phyloP scores from a whole-genome alignment of 2,888 invertebrate species.

The Dione vanillae region DNA sequence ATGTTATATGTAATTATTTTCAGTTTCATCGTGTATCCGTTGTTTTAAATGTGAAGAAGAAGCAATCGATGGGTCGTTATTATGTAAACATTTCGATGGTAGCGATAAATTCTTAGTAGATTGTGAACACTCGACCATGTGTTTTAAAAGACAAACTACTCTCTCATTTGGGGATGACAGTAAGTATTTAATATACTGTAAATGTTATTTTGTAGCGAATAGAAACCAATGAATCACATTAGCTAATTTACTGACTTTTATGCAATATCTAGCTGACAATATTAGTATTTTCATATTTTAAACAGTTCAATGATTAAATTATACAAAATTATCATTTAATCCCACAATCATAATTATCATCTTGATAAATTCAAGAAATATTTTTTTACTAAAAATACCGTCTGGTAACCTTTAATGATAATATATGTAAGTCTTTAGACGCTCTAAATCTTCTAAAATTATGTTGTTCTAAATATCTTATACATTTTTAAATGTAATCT shows the following conservation, averaged over 20 bases:
- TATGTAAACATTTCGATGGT: slow-evolving; percentile 89
- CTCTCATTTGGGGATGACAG: slow-evolving; percentile 85
- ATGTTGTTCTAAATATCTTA: not conserved
- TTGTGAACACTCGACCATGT: slow-evolving; percentile 91
- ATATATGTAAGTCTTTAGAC: not conserved
- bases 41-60: slow-evolving; percentile 66
- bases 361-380: not conserved
- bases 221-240: not conserved
- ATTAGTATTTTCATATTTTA: not conserved
- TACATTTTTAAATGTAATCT: not conserved
- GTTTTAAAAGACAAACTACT: slow-evolving; percentile 87
- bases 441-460: not conserved
- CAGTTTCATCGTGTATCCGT: slow-evolving; percentile 62
- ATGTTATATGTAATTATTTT: slow-evolving; percentile 43
- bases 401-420: not conserved
- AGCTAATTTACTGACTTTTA: not conserved
- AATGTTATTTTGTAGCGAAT: not conserved
- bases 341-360: not conserved
- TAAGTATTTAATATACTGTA: slow-evolving; percentile 63
- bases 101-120: slow-evolving; percentile 85
- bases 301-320: not conserved
- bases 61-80: slow-evolving; percentile 52
- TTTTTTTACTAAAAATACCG: not conserved
- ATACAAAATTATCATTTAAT: not conserved
- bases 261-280: not conserved